These are phyloP conservation scores for Vireo griseus DNA, from an alignment of 2,797 vertebrate species.

Conservation along the genomic window DNA sequence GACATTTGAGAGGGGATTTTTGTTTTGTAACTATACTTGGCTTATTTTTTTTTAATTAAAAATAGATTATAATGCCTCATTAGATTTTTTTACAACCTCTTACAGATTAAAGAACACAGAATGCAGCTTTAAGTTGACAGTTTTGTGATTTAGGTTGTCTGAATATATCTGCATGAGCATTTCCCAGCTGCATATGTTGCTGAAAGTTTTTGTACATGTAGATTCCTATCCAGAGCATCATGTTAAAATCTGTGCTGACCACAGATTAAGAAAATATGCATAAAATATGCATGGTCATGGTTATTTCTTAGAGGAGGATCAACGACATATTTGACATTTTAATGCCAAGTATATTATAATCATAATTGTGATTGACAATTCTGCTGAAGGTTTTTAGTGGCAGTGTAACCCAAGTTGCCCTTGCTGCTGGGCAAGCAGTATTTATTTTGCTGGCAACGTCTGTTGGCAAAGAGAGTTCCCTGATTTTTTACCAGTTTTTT, in stretches of 20 bases:
- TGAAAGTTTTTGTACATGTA: neutral
- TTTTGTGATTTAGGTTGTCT: neutral
- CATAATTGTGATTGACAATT: constrained; percentile 32
- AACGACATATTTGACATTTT: neutral
- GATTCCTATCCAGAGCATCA: neutral
- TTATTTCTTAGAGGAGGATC: neutral
- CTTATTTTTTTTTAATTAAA: neutral
- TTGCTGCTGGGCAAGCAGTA: constrained; percentile 27
- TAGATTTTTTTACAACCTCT: neutral
- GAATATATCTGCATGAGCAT: neutral
- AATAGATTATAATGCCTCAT: neutral
- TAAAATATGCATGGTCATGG: neutral
- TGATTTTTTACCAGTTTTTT: neutral
- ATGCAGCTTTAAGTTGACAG: neutral
- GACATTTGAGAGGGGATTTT: neutral
- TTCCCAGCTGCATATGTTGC: neutral
- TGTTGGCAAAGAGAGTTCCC: neutral
- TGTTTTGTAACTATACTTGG: constrained; percentile 17
- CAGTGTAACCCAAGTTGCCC: neutral
- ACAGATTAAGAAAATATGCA: neutral
- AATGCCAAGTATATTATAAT: neutral
- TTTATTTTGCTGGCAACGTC: neutral
- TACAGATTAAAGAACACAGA: neutral
- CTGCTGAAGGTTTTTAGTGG: neutral
- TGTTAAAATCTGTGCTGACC: neutral